Percentiles rank a stretch among this genome's conserved stretches.
phyloP scores from a whole-genome alignment of 92 coral and sea anemone species.

The Epizoanthus fatuus region DNA sequence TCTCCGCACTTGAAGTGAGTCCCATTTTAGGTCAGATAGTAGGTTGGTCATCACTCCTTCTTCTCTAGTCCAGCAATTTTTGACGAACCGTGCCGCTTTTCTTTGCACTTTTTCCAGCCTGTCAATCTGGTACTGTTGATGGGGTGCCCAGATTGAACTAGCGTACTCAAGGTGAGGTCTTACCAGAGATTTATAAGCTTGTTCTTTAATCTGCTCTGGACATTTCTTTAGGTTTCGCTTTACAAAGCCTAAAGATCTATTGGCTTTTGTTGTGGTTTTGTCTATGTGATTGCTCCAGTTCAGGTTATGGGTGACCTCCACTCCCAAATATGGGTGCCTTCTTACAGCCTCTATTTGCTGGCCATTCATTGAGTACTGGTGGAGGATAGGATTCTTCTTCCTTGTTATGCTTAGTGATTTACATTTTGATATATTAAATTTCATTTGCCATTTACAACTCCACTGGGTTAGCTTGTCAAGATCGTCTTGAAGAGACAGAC shows the following conservation, averaged over 20 bases:
- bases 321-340: conserved; percentile 52
- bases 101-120: conserved; percentile 2
- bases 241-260: conserved; percentile 45
- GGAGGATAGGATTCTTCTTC: conserved; percentile 13
- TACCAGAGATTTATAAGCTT: conserved; percentile 29
- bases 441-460: conserved; percentile 50
- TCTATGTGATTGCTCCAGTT: conserved; percentile 38
- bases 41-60: background rate
- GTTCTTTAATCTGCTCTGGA: conserved; percentile 43
- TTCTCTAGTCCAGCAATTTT: background rate
- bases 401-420: conserved; percentile 31
- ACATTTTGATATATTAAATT: conserved; percentile 36
- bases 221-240: conserved; percentile 45
- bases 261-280: conserved; percentile 44
- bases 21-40: conserved; percentile 15
- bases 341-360: conserved; percentile 33
- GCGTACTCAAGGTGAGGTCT: conserved; percentile 44
- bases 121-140: conserved; percentile 10
- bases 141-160: conserved; percentile 40
- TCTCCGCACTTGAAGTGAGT: background rate
- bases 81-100: conserved; percentile 27
- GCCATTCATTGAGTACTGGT: conserved; percentile 45
- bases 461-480: conserved; percentile 30
- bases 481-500: conserved; percentile 34
- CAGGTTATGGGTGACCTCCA: conserved; percentile 35